Evolutionary conservation across 2,113 vertebrate species (phyloP).

Genomic region (Motacilla alba): DNA sequence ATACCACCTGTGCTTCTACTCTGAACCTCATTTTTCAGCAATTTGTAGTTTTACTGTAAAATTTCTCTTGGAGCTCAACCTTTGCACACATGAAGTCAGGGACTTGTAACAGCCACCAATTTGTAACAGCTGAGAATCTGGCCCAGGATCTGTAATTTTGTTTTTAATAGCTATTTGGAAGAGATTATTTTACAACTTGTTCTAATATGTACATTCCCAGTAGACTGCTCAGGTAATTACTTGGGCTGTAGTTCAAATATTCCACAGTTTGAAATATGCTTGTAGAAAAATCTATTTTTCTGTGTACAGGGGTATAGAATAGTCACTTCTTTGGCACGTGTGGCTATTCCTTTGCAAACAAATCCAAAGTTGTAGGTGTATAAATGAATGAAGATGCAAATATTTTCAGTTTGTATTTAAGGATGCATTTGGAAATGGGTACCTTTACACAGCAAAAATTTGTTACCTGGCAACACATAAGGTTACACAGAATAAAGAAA

Average conservation of each 20-base stretch:
- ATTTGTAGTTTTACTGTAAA: constrained; percentile 8
- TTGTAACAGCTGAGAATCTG: constrained; percentile 58
- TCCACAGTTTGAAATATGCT: constrained; percentile 24
- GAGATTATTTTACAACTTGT: constrained; percentile 57
- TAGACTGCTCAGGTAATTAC: constrained; percentile 56
- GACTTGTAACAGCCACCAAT: constrained; percentile 35
- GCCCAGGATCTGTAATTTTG: constrained; percentile 41
- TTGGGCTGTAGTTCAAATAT: constrained; percentile 43
- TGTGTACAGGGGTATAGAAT: not conserved
- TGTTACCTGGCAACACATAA: not conserved
- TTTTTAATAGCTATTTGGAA: constrained; percentile 58
- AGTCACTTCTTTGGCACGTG: not conserved
- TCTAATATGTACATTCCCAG: constrained; percentile 43
- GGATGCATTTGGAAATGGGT: not conserved
- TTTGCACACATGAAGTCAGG: constrained; percentile 1
- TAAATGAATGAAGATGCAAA: not conserved
- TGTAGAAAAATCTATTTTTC: constrained; percentile 32
- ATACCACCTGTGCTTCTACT: not conserved
- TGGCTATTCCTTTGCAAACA: not conserved
- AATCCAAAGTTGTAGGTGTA: not conserved
- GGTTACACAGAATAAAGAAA: not conserved
- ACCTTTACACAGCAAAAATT: not conserved
- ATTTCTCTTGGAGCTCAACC: constrained; percentile 12
- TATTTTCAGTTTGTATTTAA: not conserved
- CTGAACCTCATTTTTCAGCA: constrained; percentile 13